Base-by-base conservation (phyloP, 2,113 vertebrate species). In the Mastomys natalensis region DNA sequence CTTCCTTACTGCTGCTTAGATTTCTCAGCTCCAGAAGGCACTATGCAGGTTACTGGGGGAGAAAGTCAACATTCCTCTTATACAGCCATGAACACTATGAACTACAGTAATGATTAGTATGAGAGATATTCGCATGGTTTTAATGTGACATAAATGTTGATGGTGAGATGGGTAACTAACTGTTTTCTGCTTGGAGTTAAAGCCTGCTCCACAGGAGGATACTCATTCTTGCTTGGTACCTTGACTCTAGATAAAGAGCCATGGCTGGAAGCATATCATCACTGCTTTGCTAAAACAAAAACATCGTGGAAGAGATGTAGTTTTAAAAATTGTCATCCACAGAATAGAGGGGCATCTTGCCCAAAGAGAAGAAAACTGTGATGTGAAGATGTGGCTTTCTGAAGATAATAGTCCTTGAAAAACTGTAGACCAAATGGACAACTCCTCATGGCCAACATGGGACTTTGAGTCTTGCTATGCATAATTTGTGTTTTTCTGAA, bases 401-500 rank as follows among this genome's bases (percentile, higher is more conserved):
- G 29, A 62, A n/a, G 45, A 8, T 51, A 3, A 24, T 4, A 6
- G 15, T 8, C 9, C 43, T 91, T n/a, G 13, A 1, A 8, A 1
- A 3, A 16, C 62, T 9, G 11, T 66, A 13, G 64, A 66, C 29
- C 40, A 48, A 34, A 4, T 53, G 5, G 62, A 51, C 55, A 19
- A 15, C 16, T 37, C n/a, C 15, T 60, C 4, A 1, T 3, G 37
- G 7, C 17, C 40, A 10, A 12, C 40, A 2, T 0, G 0, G 29
- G 11, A 2, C 7, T 51, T 29, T 15, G 48, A 80, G 37, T n/a
- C 66, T 60, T 5, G 0, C 8, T 60, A 0, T 0, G 1, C 48
- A 11, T 15, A 3, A 6, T 1, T 13, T 2, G 3, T 21, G 21
- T 62, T 58, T 64, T 37, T 37, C 7, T 55, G 31, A 22, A 55